phyloP scores from a whole-genome alignment of 2,113 vertebrate species.

The Paramisgurnus dabryanus region DNA sequence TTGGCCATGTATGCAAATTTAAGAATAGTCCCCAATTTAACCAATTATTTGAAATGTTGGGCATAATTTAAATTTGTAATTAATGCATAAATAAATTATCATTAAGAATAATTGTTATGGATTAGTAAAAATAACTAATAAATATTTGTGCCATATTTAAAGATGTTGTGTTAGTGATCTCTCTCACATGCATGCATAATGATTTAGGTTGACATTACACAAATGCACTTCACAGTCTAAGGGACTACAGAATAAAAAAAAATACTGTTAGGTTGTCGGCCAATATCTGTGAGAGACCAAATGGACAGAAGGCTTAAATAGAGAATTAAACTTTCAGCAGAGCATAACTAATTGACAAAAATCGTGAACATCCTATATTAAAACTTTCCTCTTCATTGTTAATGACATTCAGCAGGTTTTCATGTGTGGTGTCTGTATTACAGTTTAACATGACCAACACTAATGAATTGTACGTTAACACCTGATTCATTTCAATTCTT shows the following conservation, averaged over 20 bases:
- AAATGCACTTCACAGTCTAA: constrained; percentile 13
- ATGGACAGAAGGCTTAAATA: not conserved
- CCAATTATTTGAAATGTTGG: not conserved
- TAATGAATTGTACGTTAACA: constrained; percentile 32
- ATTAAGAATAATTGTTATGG: constrained; percentile 4
- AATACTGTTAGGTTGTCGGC: not conserved
- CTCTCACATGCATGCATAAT: constrained; percentile 4
- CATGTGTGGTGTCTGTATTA: constrained; percentile 21
- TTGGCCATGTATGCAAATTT: not conserved
- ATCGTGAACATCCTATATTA: not conserved
- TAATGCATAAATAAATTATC: not conserved
- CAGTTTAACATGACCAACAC: constrained; percentile 40
- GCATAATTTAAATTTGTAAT: not conserved
- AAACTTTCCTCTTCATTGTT: constrained; percentile 26
- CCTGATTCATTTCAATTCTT: constrained; percentile 12
- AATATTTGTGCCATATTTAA: not conserved
- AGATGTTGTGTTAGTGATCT: not conserved
- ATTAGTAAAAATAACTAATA: constrained; percentile 1
- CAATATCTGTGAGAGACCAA: not conserved
- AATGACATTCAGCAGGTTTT: constrained; percentile 12
- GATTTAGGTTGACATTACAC: not conserved
- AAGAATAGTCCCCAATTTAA: not conserved
- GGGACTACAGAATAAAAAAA: not conserved
- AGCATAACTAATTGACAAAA: not conserved
- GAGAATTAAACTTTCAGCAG: not conserved